Percentiles rank a stretch among this genome's conserved stretches.
Evolutionary conservation across 2,113 vertebrate genomes (phyloP).

Genomic region (Tachuris rubrigastra): DNA sequence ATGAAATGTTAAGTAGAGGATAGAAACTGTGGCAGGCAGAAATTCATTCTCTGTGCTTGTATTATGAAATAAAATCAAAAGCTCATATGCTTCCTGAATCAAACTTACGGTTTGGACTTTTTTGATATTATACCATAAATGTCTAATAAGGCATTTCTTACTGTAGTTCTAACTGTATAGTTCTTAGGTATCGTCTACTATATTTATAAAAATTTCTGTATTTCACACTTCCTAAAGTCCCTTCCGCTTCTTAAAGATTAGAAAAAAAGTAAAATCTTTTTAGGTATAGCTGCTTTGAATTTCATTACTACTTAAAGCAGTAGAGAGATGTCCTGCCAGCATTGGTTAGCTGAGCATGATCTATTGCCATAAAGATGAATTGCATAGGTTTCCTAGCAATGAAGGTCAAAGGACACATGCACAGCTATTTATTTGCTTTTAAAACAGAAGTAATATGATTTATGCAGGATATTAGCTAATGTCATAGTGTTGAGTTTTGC

Average conservation of each 20-base stretch:
- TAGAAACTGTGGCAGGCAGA: neutral
- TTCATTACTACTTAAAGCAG: neutral
- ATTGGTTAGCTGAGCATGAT: neutral
- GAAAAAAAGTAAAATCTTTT: neutral
- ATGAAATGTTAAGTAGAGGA: neutral
- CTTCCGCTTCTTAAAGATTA: neutral
- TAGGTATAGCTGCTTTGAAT: neutral
- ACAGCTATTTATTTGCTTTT: slow-evolving; percentile 78
- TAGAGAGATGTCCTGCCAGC: neutral
- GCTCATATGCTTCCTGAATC: neutral
- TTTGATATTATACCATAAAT: neutral
- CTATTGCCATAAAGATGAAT: slow-evolving; percentile 53
- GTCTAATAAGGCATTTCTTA: neutral
- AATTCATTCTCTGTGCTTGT: neutral
- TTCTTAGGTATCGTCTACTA: neutral
- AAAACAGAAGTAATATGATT: slow-evolving; percentile 77
- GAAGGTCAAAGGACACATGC: slow-evolving; percentile 69
- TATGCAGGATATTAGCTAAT: slow-evolving; percentile 76
- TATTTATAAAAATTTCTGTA: neutral
- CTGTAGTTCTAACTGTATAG: neutral
- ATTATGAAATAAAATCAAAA: neutral
- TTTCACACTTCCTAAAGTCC: neutral
- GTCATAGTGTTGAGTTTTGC: slow-evolving; percentile 57
- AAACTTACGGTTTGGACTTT: neutral
- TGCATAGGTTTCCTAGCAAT: slow-evolving; percentile 65